Percentiles rank a stretch among this genome's conserved stretches.
phyloP scores from a whole-genome alignment of 2,797 vertebrate species.

The Pteropus rufus region DNA sequence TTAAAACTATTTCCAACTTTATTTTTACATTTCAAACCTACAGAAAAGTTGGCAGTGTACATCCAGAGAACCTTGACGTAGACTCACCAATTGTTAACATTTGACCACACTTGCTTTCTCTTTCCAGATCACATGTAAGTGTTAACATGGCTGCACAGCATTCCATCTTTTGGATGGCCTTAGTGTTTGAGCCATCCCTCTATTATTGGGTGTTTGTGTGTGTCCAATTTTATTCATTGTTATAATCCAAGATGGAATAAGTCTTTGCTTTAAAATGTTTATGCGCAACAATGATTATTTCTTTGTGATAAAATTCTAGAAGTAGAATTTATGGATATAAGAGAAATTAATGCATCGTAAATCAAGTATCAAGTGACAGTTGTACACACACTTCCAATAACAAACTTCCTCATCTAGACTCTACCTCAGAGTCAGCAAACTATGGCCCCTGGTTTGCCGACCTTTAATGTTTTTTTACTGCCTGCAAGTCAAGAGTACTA shows the following conservation, averaged over 20 bases:
- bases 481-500: not conserved
- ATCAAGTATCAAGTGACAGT: not conserved
- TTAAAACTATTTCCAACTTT: constrained; percentile 3
- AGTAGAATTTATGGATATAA: constrained; percentile 4
- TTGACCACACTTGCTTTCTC: not conserved
- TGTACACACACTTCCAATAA: not conserved
- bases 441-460: not conserved
- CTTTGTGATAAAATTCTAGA: not conserved
- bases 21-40: constrained; percentile 18
- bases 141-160: not conserved
- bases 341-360: not conserved
- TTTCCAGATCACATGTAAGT: not conserved
- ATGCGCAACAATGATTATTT: not conserved
- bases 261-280: constrained; percentile 41
- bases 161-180: not conserved
- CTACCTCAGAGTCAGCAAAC: not conserved
- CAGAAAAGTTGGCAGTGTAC: not conserved
- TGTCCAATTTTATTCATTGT: not conserved
- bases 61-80: not conserved
- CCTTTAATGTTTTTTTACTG: not conserved
- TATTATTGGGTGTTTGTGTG: not conserved
- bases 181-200: not conserved
- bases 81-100: not conserved
- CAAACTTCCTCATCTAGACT: not conserved
- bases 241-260: not conserved